These are phyloP conservation scores for Auanema sp. DNA, from an alignment of 2,888 invertebrate species.

Conservation along the genomic window DNA sequence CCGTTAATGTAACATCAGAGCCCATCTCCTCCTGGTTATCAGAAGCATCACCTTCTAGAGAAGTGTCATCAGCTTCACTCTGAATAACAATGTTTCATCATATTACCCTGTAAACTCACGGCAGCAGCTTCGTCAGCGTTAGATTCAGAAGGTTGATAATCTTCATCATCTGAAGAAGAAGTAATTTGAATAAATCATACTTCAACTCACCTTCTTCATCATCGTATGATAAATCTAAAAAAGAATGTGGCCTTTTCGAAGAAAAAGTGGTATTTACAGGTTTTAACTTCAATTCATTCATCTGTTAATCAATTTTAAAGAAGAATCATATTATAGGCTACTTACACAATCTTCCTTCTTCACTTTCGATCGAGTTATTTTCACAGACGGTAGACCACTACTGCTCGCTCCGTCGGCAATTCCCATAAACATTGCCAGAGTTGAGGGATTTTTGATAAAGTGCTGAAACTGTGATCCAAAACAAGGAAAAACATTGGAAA, in stretches of 20 bases:
- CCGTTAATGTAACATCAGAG: too few species aligned
- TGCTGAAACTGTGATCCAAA: conserved; percentile 7
- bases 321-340: not conserved
- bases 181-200: too few species aligned
- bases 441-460: conserved; percentile 13
- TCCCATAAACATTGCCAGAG: conserved; percentile 8
- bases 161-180: conserved; percentile 2
- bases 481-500: not conserved
- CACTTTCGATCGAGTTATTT: conserved; percentile 11
- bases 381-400: not conserved
- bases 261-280: not conserved
- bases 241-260: not conserved
- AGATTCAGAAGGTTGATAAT: not conserved
- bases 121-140: too few species aligned
- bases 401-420: not conserved
- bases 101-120: too few species aligned
- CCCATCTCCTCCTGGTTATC: too few species aligned
- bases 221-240: not conserved
- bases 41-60: too few species aligned
- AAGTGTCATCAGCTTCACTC: too few species aligned
- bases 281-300: not conserved
- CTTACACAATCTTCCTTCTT: not conserved
- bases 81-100: too few species aligned
- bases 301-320: not conserved
- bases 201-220: conserved; percentile 1